These are phyloP conservation scores for Vesta saturnalis DNA, from an alignment of 2,888 invertebrate genomes.

Conservation along the genomic window DNA sequence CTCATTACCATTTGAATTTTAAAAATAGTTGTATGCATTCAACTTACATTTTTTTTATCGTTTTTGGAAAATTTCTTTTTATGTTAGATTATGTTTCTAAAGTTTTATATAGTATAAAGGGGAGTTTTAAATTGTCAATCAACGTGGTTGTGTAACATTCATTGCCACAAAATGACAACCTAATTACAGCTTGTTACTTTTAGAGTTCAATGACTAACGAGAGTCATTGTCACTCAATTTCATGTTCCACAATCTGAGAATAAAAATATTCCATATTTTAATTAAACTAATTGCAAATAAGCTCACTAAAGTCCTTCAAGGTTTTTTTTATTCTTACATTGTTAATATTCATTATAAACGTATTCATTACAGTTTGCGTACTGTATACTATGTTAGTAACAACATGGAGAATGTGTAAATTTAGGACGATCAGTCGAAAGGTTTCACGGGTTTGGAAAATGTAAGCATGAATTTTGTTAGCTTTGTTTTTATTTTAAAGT, in stretches of 20 bases:
- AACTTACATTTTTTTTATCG: neutral
- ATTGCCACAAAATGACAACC: constrained; percentile 36
- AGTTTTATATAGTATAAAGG: constrained; percentile 5
- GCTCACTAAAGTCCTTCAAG: too few species aligned
- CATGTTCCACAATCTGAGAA: constrained; percentile 15
- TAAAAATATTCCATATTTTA: neutral
- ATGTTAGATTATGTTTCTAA: constrained; percentile 1
- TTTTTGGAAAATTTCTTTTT: too few species aligned
- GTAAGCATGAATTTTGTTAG: too few species aligned
- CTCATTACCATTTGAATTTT: constrained; percentile 27
- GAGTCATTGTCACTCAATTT: constrained; percentile 35
- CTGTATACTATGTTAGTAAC: too few species aligned
- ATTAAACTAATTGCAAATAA: too few species aligned
- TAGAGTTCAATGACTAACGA: constrained; percentile 36
- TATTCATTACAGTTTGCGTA: too few species aligned
- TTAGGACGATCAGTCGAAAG: too few species aligned
- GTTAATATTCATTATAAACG: too few species aligned
- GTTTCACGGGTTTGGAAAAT: too few species aligned
- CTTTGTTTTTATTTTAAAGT: too few species aligned
- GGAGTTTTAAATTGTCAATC: constrained; percentile 34
- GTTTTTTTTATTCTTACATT: too few species aligned
- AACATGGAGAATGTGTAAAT: too few species aligned
- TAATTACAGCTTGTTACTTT: constrained; percentile 39
- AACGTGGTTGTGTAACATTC: constrained; percentile 33
- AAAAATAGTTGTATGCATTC: neutral